Evolutionary conservation across 2,888 invertebrate species (phyloP).

Genomic region (Campoplex nolae): DNA sequence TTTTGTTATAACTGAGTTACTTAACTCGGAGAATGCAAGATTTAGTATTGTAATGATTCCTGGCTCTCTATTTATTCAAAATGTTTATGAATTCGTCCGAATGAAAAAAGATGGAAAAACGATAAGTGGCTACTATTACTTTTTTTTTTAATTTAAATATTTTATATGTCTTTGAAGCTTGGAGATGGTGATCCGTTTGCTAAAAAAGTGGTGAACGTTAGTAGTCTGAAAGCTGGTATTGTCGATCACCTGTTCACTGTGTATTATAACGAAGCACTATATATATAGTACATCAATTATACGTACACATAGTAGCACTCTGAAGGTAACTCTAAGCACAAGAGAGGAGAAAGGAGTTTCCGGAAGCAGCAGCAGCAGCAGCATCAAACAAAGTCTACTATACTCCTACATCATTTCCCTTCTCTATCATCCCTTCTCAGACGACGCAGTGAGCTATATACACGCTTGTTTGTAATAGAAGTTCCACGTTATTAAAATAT

Average conservation of each 20-base stretch:
- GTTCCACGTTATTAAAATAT: constrained; percentile 55
- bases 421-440: background rate
- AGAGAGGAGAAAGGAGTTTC: constrained; percentile 24
- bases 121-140: no score
- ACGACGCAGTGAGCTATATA: constrained; percentile 34
- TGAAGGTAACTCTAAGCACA: constrained; percentile 28
- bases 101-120: no score
- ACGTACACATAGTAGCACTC: constrained; percentile 20
- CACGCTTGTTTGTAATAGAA: constrained; percentile 27
- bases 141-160: no score
- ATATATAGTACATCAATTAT: background rate
- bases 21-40: background rate
- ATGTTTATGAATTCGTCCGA: no score
- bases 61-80: no score
- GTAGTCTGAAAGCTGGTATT: no score
- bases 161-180: no score
- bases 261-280: background rate
- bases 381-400: constrained; percentile 53
- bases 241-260: no score
- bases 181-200: no score
- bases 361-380: constrained; percentile 8
- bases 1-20: background rate
- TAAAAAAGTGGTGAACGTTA: no score
- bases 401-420: constrained; percentile 28
- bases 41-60: no score